Base-by-base conservation (phyloP, 2,888 invertebrate species). In the Herminia tarsipennalis region DNA sequence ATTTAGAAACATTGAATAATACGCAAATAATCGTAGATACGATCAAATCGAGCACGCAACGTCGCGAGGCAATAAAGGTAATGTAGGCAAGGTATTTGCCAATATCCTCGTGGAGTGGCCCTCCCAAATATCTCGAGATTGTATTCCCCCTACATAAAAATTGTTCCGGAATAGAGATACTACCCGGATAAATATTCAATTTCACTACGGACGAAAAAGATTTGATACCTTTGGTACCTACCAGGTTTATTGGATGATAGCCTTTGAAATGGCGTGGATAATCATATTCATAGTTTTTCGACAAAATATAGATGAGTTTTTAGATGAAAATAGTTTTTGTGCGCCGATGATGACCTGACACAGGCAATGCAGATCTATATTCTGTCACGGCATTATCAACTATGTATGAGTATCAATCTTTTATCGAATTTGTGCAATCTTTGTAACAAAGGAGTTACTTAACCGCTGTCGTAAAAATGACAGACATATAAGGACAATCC, bases 101-200 rank as follows among this genome's bases (percentile, higher is more conserved):
- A 89, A 90, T 90, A 90, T 88, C 83, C 80, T 73, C 76, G 82
- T 82, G 74, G 87, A 90, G 89, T 90, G 88, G 89, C 85, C 88
- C 88, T 86, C 86, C 84, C 87, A 81, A 88, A 90, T 88, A 90
- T 87, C 87, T 88, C 79, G 79, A 90, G 86, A 90, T 90, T 88
- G 89, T 89, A 86, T 87, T 87, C 86, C 86, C 88, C 88, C 87
- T 86, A 88, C 84, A 89, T 88, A 89, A 90, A 90, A 90, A 90
- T 90, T 89, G 90, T 89, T 88, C 88, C 86, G 82, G 85, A 86
- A 90, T 90, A 88, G 88, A 91, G 90, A 90, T 89, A 91, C 86
- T 89, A 86, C 83, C 87, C 88, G 87, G 90, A 91, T 91, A 91
- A 90, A 90, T 91, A 90, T 90, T 90, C 90, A 90, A 91, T 91